These are phyloP conservation scores for Craterocephalus amniculus DNA, from an alignment of 2,797 vertebrate species.

Conservation along the genomic window DNA sequence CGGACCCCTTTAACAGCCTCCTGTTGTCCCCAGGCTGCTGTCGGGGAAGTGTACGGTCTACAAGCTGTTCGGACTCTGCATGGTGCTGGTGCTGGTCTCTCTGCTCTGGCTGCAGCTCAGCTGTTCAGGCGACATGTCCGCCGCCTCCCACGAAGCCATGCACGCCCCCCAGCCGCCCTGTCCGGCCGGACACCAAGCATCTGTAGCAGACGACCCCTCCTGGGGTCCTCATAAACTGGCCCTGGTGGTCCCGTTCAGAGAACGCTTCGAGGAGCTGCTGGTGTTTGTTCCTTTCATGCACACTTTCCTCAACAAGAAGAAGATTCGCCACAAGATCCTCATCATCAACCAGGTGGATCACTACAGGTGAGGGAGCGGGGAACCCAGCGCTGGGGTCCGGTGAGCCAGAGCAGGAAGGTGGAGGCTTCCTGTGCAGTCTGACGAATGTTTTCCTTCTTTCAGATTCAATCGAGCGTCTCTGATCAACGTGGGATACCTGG, in stretches of 20 bases:
- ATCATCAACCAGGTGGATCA: constrained; percentile 96
- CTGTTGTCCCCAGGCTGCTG: constrained; percentile 74
- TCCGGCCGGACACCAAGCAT: constrained; percentile 60
- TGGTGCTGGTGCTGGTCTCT: constrained; percentile 88
- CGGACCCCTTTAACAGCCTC: not conserved
- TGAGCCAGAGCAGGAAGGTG: not conserved
- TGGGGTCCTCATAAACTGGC: constrained; percentile 95
- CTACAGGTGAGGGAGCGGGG: constrained; percentile 85
- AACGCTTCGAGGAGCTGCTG: constrained; percentile 96
- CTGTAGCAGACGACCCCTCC: constrained; percentile 77
- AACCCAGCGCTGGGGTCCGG: no score
- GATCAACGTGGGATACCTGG: constrained; percentile 94
- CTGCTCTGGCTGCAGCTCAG: constrained; percentile 95
- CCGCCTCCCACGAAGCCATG: constrained; percentile 35
- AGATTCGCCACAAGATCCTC: constrained; percentile 91
- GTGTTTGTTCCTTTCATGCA: constrained; percentile 96
- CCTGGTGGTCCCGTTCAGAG: constrained; percentile 92
- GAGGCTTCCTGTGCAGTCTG: not conserved
- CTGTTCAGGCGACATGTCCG: constrained; percentile 87
- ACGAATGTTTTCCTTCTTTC: constrained; percentile 2
- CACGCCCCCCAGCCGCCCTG: constrained; percentile 71
- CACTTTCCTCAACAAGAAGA: constrained; percentile 90
- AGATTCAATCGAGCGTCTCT: constrained; percentile 97
- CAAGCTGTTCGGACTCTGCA: constrained; percentile 90
- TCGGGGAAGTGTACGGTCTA: constrained; percentile 86